phyloP scores from a whole-genome alignment of 2,888 invertebrate genomes.

The Tanaodytes sp. region DNA sequence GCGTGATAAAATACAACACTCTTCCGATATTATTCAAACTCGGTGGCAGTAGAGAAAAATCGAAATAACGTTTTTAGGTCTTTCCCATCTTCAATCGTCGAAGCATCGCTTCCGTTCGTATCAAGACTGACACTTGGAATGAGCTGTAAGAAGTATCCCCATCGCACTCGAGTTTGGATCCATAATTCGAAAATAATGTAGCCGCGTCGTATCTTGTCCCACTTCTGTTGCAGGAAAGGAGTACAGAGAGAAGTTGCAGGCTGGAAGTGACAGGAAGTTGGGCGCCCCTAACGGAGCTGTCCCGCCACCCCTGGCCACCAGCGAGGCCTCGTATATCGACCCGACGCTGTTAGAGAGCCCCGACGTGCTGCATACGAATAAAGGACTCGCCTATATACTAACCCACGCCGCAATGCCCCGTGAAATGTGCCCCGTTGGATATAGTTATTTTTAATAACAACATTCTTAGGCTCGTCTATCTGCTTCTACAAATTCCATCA shows the following conservation, averaged over 20 bases:
- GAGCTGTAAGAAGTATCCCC: slow-evolving; percentile 8
- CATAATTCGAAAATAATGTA: slow-evolving; percentile 43
- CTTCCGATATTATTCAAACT: too few species aligned
- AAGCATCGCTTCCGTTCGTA: background rate
- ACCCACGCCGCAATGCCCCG: background rate
- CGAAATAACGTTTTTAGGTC: too few species aligned
- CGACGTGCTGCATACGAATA: slow-evolving; percentile 36
- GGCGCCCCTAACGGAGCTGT: slow-evolving; percentile 36
- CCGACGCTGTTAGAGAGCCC: slow-evolving; percentile 38
- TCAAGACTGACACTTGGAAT: slow-evolving; percentile 16
- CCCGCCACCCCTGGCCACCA: slow-evolving; percentile 39
- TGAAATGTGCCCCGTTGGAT: slow-evolving; percentile 15
- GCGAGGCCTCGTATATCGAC: slow-evolving; percentile 45
- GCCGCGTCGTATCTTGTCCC: slow-evolving; percentile 26
- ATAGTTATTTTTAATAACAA: slow-evolving; percentile 28
- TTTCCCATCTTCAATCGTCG: too few species aligned
- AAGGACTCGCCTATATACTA: slow-evolving; percentile 22
- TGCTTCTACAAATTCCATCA: too few species aligned
- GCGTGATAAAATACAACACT: too few species aligned
- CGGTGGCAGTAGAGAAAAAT: too few species aligned
- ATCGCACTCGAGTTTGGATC: slow-evolving; percentile 18
- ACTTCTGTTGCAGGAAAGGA: slow-evolving; percentile 26
- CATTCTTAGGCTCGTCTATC: too few species aligned
- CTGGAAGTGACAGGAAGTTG: slow-evolving; percentile 52
- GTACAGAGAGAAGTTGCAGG: slow-evolving; percentile 24